Base-by-base conservation (phyloP, 2,797 vertebrate genomes). In the Anisognathus igniventris region DNA sequence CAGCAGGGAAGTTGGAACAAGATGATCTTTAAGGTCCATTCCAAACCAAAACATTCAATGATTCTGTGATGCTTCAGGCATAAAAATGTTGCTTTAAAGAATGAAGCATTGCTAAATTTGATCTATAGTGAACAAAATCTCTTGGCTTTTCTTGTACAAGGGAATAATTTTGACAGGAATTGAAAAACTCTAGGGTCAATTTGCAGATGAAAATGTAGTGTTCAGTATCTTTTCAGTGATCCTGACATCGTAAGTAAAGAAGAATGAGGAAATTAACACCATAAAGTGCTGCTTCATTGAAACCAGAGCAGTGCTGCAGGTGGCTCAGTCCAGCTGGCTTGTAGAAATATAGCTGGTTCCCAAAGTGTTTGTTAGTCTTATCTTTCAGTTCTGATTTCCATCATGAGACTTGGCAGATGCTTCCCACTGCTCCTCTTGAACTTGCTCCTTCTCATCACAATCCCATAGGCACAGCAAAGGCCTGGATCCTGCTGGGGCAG, bases 291-390 rank as follows among this genome's bases (percentile, higher is more conserved):
- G 21, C 60, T 90, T 90, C 61, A 57, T 4, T 90, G 88, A 77
- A 90, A 88, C 28, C 45, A 77, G 57, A 71, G 27, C 53, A 60
- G 42, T 20, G 14, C 50, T 90, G 65, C 58, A 67, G 68, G 79
- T 76, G 30, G 44, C 44, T 40, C 19, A 22, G 57, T 80, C 68
- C 79, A 92, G n/a, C 44, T 95, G 90, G 79, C 82, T 79, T 24
- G 16, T 53, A 73, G 79, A 88, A 80, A 67, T 45, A 25, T 1
- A 74, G 48, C 15, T 77, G 24, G 2, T 86, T 83, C 60, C 60
- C 72, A 64, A 82, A 91, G 60, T 31, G 2, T 79, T 82, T 79
- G 27, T 74, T 64, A 72, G 50, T 86, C 65, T 77, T 91, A 28
- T 64, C 61, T 76, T 33, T 67, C 44, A 23, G 33, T 60, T 57